These are phyloP conservation scores for Ursus arctos DNA, from an alignment of 2,113 vertebrate species.

Conservation along the genomic window DNA sequence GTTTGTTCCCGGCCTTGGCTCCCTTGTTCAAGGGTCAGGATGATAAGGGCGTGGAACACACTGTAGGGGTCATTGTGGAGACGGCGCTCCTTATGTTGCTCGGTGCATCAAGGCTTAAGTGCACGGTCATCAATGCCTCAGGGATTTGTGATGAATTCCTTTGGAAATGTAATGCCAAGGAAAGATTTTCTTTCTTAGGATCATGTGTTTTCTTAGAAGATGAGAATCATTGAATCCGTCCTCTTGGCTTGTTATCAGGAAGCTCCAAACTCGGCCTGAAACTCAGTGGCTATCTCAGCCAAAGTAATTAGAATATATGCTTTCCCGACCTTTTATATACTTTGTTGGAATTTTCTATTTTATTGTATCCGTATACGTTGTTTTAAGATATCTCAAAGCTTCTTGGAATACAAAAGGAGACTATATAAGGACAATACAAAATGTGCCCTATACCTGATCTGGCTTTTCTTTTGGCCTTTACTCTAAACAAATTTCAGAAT, in stretches of 20 bases:
- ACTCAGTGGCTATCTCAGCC: background rate
- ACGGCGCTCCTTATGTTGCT: background rate
- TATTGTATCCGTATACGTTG: background rate
- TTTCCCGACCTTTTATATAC: background rate
- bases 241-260: background rate
- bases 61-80: background rate
- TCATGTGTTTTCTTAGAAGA: background rate
- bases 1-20: background rate
- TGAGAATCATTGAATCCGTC: background rate
- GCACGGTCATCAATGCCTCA: background rate
- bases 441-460: background rate
- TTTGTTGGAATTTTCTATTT: background rate
- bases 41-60: too few species aligned
- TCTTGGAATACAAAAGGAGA: conserved; percentile 1
- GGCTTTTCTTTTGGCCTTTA: background rate
- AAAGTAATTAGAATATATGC: background rate
- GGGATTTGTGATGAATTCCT: background rate
- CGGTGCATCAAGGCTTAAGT: too few species aligned
- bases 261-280: background rate
- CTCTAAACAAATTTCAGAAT: background rate
- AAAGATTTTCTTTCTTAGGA: background rate
- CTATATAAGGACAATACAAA: background rate
- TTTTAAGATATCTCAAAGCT: background rate
- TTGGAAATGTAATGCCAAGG: background rate
- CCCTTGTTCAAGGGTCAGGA: background rate